A percentile compares a stretch with the other conserved stretches of the same genome.
These are phyloP conservation scores for Tragelaphus strepsiceros DNA, from an alignment of 2,113 vertebrate species.

Conservation along the genomic window DNA sequence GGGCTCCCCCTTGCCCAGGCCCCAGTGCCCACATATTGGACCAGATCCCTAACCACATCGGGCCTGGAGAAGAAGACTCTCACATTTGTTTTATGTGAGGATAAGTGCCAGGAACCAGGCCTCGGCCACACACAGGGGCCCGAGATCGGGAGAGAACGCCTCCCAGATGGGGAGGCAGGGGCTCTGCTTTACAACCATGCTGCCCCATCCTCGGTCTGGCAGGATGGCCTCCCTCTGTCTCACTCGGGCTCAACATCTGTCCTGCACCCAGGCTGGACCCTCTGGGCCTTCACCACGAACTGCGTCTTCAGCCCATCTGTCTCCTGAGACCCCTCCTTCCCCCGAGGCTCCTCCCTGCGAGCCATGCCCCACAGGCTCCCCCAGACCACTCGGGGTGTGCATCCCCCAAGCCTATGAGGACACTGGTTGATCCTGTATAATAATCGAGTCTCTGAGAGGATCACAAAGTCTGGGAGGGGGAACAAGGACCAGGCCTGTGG, in stretches of 20 bases:
- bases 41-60: not conserved
- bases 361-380: not conserved
- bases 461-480: not conserved
- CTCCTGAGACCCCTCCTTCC: not conserved
- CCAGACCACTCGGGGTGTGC: not conserved
- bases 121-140: no score
- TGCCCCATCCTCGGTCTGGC: not conserved
- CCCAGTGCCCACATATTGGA: no score
- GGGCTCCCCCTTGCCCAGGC: not conserved
- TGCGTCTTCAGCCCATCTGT: not conserved
- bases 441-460: not conserved
- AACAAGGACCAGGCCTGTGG: not conserved
- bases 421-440: not conserved
- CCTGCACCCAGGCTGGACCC: not conserved
- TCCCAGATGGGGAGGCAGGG: not conserved
- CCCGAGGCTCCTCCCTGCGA: not conserved
- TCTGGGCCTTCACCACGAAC: not conserved
- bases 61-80: not conserved
- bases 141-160: rapidly evolving
- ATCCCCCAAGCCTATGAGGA: not conserved
- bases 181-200: not conserved
- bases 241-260: rapidly evolving
- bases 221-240: not conserved
- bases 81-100: not conserved
- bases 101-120: not conserved